Evolutionary conservation across 2,888 invertebrate species (phyloP), one percentile per base, ranked within the genome.

Genomic region (Rhabditophanes sp.): DNA sequence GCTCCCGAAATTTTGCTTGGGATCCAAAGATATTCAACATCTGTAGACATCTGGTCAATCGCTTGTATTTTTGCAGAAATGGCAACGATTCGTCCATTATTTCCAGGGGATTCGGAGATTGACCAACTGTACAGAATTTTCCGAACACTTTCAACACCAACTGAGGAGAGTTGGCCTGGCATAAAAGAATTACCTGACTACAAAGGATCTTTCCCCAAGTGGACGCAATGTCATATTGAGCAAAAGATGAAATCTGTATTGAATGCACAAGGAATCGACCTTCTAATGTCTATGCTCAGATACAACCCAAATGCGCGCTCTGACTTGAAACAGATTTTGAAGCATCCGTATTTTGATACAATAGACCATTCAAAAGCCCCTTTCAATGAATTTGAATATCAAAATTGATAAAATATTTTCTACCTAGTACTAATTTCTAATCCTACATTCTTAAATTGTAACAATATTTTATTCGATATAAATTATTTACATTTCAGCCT

Each of bases 51-150:
- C 11, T 33, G 33, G 33, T 17, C 17, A 76, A 32, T 42, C 21
- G 39, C 36, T 2, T 90, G 88, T 66, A 90, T 93, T 55, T 88
- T 88, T 72, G 81, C 85, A 1, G 90, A 93, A 73, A 84, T 93
- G 52, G 80, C 78, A 66, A 59, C 59, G 25, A 38, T 37, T 19
- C 37, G 37, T 21, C 48, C 88, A 12, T 69, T 90, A 33, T 90
- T 90, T 69, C 83, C 87, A 26, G 90, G 90, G 19, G 90, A 93
- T 69, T 88, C 87, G 34, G 90, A 93, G 73, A 85, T 87, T 56
- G 90, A 93, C 72, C 90, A 93, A 68, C 71, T 93, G 33, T 90
- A 85, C 69, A 76, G 84, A 63, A 83, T 93, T 67, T 93, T 93
- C 69, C 20, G 82, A 53, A 78, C 82, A 20, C 71, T 84, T 53